Evolutionary conservation across 35 echinoderm and acorn worm genomes (phyloP).

Genomic region (Holothuria glaberrima): DNA sequence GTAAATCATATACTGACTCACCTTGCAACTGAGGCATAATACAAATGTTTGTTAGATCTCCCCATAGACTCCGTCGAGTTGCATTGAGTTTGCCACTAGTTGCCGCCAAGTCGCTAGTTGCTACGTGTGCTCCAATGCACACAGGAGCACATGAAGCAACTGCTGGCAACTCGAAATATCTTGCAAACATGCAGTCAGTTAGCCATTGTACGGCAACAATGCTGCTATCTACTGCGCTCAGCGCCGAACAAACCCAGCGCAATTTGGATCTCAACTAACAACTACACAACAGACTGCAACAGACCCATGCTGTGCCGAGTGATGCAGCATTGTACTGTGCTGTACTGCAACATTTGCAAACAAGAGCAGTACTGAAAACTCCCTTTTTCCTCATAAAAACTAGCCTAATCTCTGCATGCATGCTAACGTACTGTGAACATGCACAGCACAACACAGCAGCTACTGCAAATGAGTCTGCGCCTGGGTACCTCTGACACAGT

Average conservation of each 20-base stretch:
- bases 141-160: no score
- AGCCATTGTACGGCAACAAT: background rate
- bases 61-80: no score
- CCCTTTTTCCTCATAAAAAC: background rate
- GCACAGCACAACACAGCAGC: no score
- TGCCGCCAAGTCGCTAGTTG: no score
- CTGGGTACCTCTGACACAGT: background rate
- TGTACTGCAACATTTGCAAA: conserved; percentile 10
- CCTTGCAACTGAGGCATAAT: background rate
- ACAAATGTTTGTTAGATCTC: no score
- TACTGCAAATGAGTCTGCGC: background rate
- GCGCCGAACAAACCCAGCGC: no score
- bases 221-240: background rate
- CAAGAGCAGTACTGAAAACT: conserved; percentile 2
- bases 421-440: conserved; percentile 15
- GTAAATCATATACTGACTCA: background rate
- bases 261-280: background rate
- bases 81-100: no score
- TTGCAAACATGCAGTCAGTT: no score
- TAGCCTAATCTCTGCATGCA: conserved; percentile 3
- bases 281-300: no score
- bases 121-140: no score
- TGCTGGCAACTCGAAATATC: no score
- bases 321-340: background rate
- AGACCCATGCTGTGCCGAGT: no score